Evolutionary conservation across 2,797 vertebrate genomes (phyloP).

Genomic region (Chelonia mydas): DNA sequence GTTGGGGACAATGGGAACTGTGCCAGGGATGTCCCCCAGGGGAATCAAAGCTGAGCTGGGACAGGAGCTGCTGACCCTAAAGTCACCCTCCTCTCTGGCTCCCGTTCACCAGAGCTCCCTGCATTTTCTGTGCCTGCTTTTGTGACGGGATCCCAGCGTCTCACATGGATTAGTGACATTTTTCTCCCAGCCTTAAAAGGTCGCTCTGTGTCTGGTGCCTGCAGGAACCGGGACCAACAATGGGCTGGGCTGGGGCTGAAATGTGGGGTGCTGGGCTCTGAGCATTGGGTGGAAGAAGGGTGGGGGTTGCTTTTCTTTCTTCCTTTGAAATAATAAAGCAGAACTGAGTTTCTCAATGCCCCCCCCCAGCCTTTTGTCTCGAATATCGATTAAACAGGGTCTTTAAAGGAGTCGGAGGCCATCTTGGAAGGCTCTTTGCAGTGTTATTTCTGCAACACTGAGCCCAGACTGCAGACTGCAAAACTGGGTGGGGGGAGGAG

Average conservation of each 20-base stretch:
- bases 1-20: not conserved
- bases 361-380: not conserved
- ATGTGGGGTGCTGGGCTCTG: not conserved
- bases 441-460: not conserved
- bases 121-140: not conserved
- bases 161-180: accelerated
- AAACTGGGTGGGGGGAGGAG: not conserved
- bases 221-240: too few species aligned
- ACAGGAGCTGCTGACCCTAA: not conserved
- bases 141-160: not conserved
- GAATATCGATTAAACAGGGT: not conserved
- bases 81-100: not conserved
- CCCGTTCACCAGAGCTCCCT: not conserved
- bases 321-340: too few species aligned
- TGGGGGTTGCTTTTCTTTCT: not conserved
- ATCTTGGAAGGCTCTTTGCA: not conserved
- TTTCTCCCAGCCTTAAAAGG: not conserved
- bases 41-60: not conserved
- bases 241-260: too few species aligned
- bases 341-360: too few species aligned
- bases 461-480: not conserved
- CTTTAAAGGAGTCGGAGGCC: not conserved
- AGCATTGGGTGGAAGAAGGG: not conserved
- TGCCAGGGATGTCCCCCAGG: too few species aligned
- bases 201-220: not conserved